Evolutionary conservation across 2,113 vertebrate species (phyloP), one percentile per base, ranked within the genome.

Genomic region (Pholis gunnellus): DNA sequence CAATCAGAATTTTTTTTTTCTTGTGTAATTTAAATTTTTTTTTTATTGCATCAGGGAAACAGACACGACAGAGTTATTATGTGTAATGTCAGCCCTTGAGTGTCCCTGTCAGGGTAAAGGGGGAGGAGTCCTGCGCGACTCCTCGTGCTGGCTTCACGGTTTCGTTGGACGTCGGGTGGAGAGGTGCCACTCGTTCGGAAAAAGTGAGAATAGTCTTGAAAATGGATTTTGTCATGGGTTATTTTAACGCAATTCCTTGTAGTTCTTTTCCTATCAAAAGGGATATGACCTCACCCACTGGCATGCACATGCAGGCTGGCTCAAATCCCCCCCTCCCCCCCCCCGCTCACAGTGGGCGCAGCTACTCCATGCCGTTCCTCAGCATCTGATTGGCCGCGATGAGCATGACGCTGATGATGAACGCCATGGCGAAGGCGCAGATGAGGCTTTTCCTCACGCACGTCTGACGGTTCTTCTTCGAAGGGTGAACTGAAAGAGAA

Each of bases 311-410:
- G 97, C 97, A 95, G 92, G 94, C 88, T 86, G 88, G 79, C 82
- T 81, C 2, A 17, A 29, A 91, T 44, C 84, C 92, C 52, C 52
- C 14, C 46, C 15, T 5, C 46, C 46, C 46, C 7, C 18, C 56
- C 25, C 11, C 5, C 91, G 94, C 81, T 94, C 96, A 94, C 96
- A 96, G 96, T 95, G 95, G 86, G 83, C 85, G 44, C 83, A 63
- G 66, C 95, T 99, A 99, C 94, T 99, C 98, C 98, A 99, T 99
- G 95, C 98, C 98, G 54, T 98, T 99, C 80, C 98, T 96, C 89
- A 99, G 96, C 96, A 99, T 99, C 96, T 99, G 98, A 93, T 99
- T 99, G 95, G 98, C 98, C 0, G 98, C 98, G 11, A 99, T 99
- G 94, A 99, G 94, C 98, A 99, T 99, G 94, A 99, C 98, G 40